phyloP scores from a whole-genome alignment of 2,888 invertebrate genomes.

The Patella depressa region DNA sequence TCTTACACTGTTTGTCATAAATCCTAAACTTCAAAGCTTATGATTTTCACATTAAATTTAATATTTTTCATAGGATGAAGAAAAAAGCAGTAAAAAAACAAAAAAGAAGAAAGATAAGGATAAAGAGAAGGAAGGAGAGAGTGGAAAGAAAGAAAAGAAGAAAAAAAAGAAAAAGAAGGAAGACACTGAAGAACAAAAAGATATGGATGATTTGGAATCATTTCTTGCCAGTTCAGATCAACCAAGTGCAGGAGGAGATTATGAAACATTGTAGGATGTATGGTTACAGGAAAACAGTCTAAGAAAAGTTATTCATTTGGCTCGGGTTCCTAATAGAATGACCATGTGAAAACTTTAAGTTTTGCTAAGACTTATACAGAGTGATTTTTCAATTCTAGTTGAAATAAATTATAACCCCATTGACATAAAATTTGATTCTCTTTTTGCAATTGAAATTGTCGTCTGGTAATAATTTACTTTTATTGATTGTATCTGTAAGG shows the following conservation, averaged over 20 bases:
- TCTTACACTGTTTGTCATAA: too few species aligned
- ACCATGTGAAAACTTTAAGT: too few species aligned
- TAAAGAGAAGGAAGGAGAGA: slow-evolving; percentile 37
- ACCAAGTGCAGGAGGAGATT: slow-evolving; percentile 39
- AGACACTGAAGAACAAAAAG: slow-evolving; percentile 40
- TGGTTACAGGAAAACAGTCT: background rate
- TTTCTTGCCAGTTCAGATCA: slow-evolving; percentile 53
- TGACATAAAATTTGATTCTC: too few species aligned
- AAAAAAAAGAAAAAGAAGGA: slow-evolving; percentile 40
- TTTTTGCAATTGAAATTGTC: too few species aligned
- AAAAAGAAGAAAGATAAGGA: slow-evolving; percentile 35
- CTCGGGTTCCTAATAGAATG: too few species aligned
- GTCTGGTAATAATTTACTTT: too few species aligned
- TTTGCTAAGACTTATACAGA: too few species aligned
- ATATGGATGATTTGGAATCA: slow-evolving; percentile 57
- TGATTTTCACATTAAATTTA: slow-evolving; percentile 8
- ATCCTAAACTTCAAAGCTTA: too few species aligned
- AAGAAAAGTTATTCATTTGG: too few species aligned
- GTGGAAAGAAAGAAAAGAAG: slow-evolving; percentile 41
- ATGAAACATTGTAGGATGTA: slow-evolving; percentile 47
- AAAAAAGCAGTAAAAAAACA: slow-evolving; percentile 31
- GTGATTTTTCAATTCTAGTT: too few species aligned
- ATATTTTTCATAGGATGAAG: slow-evolving; percentile 31
- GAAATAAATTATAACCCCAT: too few species aligned
- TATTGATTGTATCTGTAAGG: too few species aligned